A percentile compares a stretch with the other conserved stretches of the same genome.
Evolutionary conservation across 2,797 vertebrate species (phyloP).

Genomic region (Halcyon chelicuti): DNA sequence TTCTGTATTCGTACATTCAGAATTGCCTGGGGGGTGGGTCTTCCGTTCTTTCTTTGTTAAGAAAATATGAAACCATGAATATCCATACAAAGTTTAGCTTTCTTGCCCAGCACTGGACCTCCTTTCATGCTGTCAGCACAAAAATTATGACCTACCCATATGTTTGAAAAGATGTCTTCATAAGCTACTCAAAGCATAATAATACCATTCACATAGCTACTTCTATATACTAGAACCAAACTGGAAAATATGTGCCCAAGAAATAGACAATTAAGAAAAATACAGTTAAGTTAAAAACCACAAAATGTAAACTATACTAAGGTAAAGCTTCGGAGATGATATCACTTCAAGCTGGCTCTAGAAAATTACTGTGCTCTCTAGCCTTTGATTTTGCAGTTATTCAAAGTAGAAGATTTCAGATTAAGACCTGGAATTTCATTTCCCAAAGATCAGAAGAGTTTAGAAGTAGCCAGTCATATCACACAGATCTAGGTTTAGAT

Average conservation of each 20-base stretch:
- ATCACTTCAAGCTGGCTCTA: neutral
- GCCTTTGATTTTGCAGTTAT: neutral
- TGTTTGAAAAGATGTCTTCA: slow-evolving; percentile 54
- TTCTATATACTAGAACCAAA: neutral
- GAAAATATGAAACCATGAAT: neutral
- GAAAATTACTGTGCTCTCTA: neutral
- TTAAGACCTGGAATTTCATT: neutral
- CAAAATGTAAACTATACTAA: neutral
- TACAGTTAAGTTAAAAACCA: neutral
- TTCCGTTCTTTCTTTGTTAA: neutral
- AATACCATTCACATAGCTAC: neutral
- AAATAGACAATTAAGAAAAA: neutral
- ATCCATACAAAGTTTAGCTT: slow-evolving; percentile 23
- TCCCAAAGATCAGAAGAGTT: neutral
- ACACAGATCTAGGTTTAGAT: neutral
- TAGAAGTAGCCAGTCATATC: neutral
- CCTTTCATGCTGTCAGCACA: slow-evolving; percentile 25
- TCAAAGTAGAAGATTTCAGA: neutral
- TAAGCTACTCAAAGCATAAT: slow-evolving; percentile 14
- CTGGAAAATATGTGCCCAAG: neutral
- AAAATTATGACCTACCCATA: neutral
- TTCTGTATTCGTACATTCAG: neutral
- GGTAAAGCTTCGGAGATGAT: neutral
- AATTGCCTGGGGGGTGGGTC: neutral
- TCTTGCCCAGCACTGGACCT: slow-evolving; percentile 15